Evolutionary conservation across 64 coral and sea anemone genomes (phyloP), one percentile per base, ranked within the genome.

Genomic region (Porites australiensis): DNA sequence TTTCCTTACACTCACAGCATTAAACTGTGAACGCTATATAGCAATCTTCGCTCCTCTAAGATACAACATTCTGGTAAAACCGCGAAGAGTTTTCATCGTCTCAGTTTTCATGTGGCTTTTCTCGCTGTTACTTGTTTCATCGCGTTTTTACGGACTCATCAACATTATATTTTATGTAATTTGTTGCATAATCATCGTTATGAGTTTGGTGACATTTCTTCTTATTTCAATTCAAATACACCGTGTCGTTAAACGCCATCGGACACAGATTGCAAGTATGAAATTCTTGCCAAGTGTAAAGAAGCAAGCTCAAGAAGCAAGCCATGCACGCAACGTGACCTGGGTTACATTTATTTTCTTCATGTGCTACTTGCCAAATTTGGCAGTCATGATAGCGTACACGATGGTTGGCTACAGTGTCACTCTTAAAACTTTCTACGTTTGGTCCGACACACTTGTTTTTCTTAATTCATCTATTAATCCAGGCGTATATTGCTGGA

Each of bases 221-320:
- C n/a, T 97, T 15, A 74, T 97, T 70, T 97, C 93, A 73, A 75
- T 93, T 43, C 79, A 90, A 58, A 90, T 97, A 71, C 93, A 94
- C 74, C 89, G 88, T 57, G 87, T 93, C 64, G 95, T 88, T 22
- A 61, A 81, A 37, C 88, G 83, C 16, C 92, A 94, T 58, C 87
- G 90, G 47, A 69, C 11, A 87, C 90, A 92, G 4, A 97, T 97
- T 16, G 67, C 86, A 15, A 74, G 49, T 51, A 66, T 18, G 4
- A 50, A 37, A 60, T 5, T 5, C 12, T 13, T 55, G 43, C 50
- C 13, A 58, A 13, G 15, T 75, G 21, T 43, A 18, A 43, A 72
- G 27, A 55, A 54, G 47, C 67, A 74, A 71, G 18, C 70, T n/a
- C 50, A 58, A 14, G 72, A 75, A 37, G 86, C 86, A 18, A 47